These are phyloP conservation scores for Coregonus clupeaformis DNA, from an alignment of 2,113 vertebrate genomes.

Conservation along the genomic window DNA sequence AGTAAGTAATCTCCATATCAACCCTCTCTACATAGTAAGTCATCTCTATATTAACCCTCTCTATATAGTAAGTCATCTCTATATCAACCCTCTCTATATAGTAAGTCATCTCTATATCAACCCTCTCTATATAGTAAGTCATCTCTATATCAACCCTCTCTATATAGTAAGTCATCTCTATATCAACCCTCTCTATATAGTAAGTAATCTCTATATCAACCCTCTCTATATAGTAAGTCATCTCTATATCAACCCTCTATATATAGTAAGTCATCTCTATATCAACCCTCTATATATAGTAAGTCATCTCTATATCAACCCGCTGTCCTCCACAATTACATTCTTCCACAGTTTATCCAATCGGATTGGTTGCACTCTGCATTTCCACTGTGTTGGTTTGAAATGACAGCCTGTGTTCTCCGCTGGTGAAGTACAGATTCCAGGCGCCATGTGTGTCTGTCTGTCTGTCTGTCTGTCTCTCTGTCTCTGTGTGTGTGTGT, in stretches of 20 bases:
- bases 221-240: slow-evolving; percentile 18
- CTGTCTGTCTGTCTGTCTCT: fast-evolving
- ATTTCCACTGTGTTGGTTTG: slow-evolving; percentile 67
- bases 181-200: slow-evolving; percentile 59
- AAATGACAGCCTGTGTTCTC: slow-evolving; percentile 52
- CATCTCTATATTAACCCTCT: slow-evolving; percentile 36
- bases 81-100: slow-evolving; percentile 51
- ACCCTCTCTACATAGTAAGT: slow-evolving; percentile 28
- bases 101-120: no score
- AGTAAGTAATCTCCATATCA: slow-evolving; percentile 68
- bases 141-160: slow-evolving; percentile 62
- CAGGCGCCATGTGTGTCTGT: slow-evolving; percentile 20
- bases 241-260: slow-evolving; percentile 44
- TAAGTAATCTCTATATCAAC: slow-evolving; percentile 67
- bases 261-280: slow-evolving; percentile 65
- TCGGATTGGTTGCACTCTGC: slow-evolving; percentile 68
- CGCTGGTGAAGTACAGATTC: slow-evolving; percentile 50
- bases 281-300: slow-evolving; percentile 49
- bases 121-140: slow-evolving; percentile 68
- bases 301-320: background rate
- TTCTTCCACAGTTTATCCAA: slow-evolving; percentile 74
- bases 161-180: no score
- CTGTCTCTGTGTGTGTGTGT: fast-evolving
- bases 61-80: slow-evolving; percentile 67
- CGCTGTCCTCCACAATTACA: slow-evolving; percentile 71